These are phyloP conservation scores for Troilus luridus DNA, from an alignment of 2,888 invertebrate species.

Conservation along the genomic window DNA sequence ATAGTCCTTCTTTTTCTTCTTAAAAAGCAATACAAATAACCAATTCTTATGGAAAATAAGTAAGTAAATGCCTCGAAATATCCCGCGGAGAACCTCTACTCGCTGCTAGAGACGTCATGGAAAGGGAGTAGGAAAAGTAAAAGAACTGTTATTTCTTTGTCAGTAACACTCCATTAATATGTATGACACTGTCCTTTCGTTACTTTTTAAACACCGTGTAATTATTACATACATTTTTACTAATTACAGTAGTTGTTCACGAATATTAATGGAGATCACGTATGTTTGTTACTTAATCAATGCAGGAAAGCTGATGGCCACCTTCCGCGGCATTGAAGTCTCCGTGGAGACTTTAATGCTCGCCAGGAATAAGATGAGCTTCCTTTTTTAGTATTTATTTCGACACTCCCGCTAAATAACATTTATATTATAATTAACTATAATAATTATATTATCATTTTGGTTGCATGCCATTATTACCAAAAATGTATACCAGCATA, in stretches of 20 bases:
- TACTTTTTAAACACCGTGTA: background rate
- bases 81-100: background rate
- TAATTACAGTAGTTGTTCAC: background rate
- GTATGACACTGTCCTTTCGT: background rate
- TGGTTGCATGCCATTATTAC: no score
- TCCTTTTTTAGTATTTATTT: no score
- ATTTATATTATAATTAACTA: no score
- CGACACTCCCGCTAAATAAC: no score
- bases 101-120: background rate
- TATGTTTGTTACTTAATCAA: background rate
- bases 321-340: background rate
- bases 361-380: no score
- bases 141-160: constrained; percentile 38
- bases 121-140: constrained; percentile 25
- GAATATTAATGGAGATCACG: background rate
- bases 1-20: background rate
- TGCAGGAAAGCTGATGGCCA: background rate
- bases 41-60: background rate
- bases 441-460: no score
- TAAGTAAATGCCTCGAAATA: background rate
- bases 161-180: background rate
- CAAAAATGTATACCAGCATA: no score
- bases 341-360: background rate
- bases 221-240: background rate
- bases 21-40: background rate